phyloP scores from a whole-genome alignment of 2,888 invertebrate genomes.

The Elysia crispata region DNA sequence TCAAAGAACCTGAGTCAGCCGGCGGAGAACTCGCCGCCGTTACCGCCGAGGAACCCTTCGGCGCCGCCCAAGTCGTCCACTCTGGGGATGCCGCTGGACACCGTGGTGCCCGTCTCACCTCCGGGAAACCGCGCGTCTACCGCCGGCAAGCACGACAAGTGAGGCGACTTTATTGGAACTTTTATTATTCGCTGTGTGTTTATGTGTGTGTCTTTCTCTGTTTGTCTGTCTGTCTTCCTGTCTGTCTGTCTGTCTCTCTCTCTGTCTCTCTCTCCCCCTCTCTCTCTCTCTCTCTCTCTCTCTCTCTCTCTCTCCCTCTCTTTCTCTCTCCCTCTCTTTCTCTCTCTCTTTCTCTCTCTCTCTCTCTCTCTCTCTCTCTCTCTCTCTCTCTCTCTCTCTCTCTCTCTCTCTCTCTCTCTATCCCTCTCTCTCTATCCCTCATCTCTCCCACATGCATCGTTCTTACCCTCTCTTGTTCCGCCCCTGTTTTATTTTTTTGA shows the following conservation, averaged over 20 bases:
- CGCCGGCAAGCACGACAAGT: constrained; percentile 45
- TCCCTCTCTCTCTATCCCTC: no score
- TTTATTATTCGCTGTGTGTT: no score
- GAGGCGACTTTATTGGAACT: background rate
- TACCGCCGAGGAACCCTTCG: constrained; percentile 66
- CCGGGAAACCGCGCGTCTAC: constrained; percentile 2
- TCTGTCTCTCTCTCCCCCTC: background rate
- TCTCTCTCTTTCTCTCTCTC: no score
- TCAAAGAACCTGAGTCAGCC: constrained; percentile 52
- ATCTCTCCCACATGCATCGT: no score
- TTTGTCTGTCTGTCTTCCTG: background rate
- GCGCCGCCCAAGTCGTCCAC: constrained; percentile 55
- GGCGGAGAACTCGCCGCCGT: constrained; percentile 61
- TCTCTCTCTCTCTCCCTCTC: background rate
- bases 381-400: no score
- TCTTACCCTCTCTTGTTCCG: no score
- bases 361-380: no score
- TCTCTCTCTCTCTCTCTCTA: no score
- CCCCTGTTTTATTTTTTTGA: no score
- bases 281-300: background rate
- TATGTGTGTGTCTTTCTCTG: no score
- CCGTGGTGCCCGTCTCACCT: constrained; percentile 61
- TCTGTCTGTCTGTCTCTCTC: no score
- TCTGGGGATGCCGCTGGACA: constrained; percentile 55
- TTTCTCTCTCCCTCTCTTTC: no score